These are phyloP conservation scores for Pachypsylla venusta DNA, from an alignment of 1,140 invertebrate genomes.

Conservation along the genomic window DNA sequence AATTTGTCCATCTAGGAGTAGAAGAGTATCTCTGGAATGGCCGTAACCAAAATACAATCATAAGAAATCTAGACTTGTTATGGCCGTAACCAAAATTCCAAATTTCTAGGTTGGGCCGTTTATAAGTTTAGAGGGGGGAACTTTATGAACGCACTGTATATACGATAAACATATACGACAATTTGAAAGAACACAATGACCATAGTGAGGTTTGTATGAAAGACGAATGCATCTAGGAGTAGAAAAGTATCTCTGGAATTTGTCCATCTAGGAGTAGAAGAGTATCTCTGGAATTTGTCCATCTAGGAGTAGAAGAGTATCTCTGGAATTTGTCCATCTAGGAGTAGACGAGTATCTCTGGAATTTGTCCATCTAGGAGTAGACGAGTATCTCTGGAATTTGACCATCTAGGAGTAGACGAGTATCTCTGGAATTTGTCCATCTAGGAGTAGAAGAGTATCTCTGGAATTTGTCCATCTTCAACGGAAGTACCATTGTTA, in stretches of 20 bases:
- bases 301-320: no score
- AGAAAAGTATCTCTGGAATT: conserved; percentile 81
- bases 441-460: conserved; percentile 61
- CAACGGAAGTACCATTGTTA: conserved; percentile 80
- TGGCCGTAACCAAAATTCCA: no score
- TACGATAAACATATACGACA: no score
- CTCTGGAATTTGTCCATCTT: conserved; percentile 82
- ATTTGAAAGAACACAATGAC: no score
- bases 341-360: conserved; percentile 81
- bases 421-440: conserved; percentile 84
- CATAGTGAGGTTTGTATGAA: no score
- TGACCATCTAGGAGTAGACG: conserved; percentile 52
- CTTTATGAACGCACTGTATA: no score
- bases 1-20: conserved; percentile 62
- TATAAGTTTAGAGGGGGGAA: no score
- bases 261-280: conserved; percentile 63
- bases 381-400: conserved; percentile 79
- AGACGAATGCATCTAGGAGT: no score
- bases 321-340: no score
- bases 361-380: conserved; percentile 62
- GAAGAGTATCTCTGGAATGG: conserved; percentile 78
- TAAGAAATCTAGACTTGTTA: no score
- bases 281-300: conserved; percentile 78
- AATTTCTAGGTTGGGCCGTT: no score
- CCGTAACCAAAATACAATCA: no score